Evolutionary conservation across 2,113 vertebrate species (phyloP), one percentile per base, ranked within the genome.

Genomic region (Trochalopteron elliotii): DNA sequence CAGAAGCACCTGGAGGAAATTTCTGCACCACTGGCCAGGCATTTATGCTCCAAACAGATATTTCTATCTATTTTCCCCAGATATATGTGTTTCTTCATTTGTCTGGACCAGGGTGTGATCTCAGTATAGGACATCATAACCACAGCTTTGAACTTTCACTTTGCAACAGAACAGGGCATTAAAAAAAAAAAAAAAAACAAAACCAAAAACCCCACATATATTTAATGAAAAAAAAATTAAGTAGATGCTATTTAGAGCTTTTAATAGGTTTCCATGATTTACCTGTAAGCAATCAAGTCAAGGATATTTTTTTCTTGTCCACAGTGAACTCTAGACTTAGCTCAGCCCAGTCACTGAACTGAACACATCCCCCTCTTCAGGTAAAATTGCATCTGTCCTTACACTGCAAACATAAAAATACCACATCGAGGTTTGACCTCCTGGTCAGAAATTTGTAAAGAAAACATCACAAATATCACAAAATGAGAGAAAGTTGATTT

Each of bases 11-110:
- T 96, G 94, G 85, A 93, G 71, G 57, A 65, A 76, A 72, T 95
- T 97, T 96, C 93, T 87, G 91, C 94, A 94, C 69, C 74, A 80
- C 78, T 96, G 77, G 71, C 28, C 81, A 91, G 57, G 87, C 84
- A 85, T 78, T 92, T 65, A 57, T 74, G 81, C 53, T 80, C 76
- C 64, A 91, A 88, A 91, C 64, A 95, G 84, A 21, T 45, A 45
- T 45, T 45, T 45, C 20, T 45, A 45, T 45, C 77, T 69, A 81
- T 93, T 95, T 92, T 61, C 82, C 75, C 33, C 65, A 17, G 22
- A 65, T 37, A 33, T 40, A 47, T 49, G 35, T 22, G 75, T 40
- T 88, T 74, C 80, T 81, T 92, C 69, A 68, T 93, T 83, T 75
- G 55, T 60, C 64, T 56, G 65, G 68, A 55, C 82, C 59, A 45